These are phyloP conservation scores for Cromileptes altivelis DNA, from an alignment of 2,113 vertebrate genomes.

Conservation along the genomic window DNA sequence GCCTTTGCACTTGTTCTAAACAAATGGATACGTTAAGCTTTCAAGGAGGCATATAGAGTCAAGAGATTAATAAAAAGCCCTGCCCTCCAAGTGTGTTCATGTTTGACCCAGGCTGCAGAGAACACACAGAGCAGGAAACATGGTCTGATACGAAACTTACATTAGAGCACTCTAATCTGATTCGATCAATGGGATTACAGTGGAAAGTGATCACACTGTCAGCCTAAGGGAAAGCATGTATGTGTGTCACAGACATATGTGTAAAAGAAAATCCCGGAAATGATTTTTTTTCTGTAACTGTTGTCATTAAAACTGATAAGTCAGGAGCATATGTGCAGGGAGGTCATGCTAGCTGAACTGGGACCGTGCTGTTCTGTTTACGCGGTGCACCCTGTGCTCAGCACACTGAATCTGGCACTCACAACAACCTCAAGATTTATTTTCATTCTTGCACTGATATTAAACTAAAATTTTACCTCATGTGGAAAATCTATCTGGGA, in stretches of 20 bases:
- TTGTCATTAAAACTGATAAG: not conserved
- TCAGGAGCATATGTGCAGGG: not conserved
- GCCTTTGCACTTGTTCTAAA: not conserved
- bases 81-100: not conserved
- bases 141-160: not conserved
- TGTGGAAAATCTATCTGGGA: not conserved
- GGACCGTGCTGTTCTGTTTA: constrained; percentile 1
- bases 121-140: not conserved
- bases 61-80: not conserved
- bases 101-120: not conserved
- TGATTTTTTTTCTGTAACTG: not conserved
- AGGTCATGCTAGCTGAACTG: not conserved
- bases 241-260: not conserved
- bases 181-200: constrained; percentile 39
- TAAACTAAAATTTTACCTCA: not conserved
- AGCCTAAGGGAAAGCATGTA: not conserved
- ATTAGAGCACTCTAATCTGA: constrained; percentile 42
- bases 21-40: not conserved
- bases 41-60: not conserved
- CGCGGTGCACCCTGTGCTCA: not conserved
- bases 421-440: not conserved
- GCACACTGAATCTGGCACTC: not conserved
- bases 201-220: constrained; percentile 21
- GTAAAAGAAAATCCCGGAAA: not conserved
- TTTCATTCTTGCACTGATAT: not conserved